phyloP scores from a whole-genome alignment of 2,113 vertebrate species.

The Thamnaconus septentrionalis region DNA sequence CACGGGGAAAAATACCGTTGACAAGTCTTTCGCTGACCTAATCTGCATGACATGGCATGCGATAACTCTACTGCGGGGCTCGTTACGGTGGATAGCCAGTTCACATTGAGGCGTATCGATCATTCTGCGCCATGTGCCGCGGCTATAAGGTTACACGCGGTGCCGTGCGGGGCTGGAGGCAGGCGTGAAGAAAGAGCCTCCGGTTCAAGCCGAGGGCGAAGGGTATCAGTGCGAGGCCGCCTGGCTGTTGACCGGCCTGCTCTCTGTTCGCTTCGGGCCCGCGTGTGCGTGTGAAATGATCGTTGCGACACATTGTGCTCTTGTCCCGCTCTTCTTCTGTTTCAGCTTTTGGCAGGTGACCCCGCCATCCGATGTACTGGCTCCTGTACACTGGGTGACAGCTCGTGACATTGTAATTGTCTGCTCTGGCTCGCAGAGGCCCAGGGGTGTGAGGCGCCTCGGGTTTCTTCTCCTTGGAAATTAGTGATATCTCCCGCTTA shows the following conservation, averaged over 20 bases:
- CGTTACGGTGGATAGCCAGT: constrained; percentile 19
- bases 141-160: constrained; percentile 39
- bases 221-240: constrained; percentile 63
- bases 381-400: constrained; percentile 67
- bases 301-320: constrained; percentile 73
- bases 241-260: constrained; percentile 48
- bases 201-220: constrained; percentile 80
- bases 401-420: constrained; percentile 75
- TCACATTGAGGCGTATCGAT: constrained; percentile 30
- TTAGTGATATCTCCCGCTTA: constrained; percentile 63
- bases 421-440: constrained; percentile 53
- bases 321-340: constrained; percentile 70
- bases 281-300: constrained; percentile 68
- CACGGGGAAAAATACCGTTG: too few relatives aligned
- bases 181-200: constrained; percentile 83
- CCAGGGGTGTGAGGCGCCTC: constrained; percentile 57
- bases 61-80: not conserved
- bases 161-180: constrained; percentile 33
- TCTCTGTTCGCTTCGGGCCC: constrained; percentile 54
- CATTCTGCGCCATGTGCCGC: constrained; percentile 30
- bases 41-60: too few relatives aligned
- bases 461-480: constrained; percentile 65
- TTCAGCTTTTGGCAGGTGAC: constrained; percentile 68
- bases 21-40: too few relatives aligned
- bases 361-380: constrained; percentile 61